Evolutionary conservation across 2,113 vertebrate species (phyloP).

Genomic region (Procavia capensis): DNA sequence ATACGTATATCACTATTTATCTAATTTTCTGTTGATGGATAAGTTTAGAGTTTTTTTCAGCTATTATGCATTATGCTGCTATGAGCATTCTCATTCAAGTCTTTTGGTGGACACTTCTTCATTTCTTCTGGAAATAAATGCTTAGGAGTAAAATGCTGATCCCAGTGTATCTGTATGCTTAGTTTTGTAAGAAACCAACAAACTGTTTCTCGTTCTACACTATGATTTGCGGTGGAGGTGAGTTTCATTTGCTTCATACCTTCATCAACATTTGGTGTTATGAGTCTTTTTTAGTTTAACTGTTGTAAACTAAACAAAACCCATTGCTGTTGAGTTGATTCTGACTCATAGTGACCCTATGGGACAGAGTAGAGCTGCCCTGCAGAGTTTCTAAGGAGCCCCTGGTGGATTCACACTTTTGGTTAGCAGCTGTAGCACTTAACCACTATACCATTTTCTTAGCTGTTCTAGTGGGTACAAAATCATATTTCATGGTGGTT

Average conservation of each 20-base stretch:
- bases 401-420: too few relatives aligned
- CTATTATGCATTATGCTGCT: neutral
- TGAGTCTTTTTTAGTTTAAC: neutral
- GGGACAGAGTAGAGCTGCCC: too few relatives aligned
- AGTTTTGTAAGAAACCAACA: constrained; percentile 16
- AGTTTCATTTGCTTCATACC: neutral
- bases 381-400: too few relatives aligned
- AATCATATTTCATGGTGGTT: neutral
- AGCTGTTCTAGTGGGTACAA: neutral
- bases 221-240: neutral
- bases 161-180: neutral
- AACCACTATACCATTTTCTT: too few relatives aligned
- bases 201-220: neutral
- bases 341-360: too few relatives aligned
- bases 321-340: too few relatives aligned
- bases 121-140: neutral
- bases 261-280: neutral
- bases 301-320: too few relatives aligned
- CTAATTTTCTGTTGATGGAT: neutral
- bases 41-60: constrained; percentile 2
- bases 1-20: neutral
- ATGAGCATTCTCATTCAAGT: neutral
- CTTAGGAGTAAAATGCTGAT: neutral
- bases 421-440: too few relatives aligned
- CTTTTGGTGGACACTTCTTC: neutral